Percentiles rank a stretch among this genome's conserved stretches.
Conservation (phyloP, 2,797 vertebrate genomes). For the Valencia hispanica region DNA sequence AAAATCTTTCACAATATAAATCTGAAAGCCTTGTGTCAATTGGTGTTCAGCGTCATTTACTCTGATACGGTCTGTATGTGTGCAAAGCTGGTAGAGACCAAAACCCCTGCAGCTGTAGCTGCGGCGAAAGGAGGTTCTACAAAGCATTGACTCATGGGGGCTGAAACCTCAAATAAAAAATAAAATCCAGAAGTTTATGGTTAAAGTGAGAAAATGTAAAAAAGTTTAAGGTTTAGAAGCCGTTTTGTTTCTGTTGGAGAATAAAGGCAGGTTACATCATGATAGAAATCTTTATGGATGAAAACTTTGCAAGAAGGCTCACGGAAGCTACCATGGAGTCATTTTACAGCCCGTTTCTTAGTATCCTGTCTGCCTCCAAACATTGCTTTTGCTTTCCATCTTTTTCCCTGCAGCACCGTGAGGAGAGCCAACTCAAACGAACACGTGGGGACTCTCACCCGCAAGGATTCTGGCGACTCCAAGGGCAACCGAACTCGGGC, state of each 20-base stretch:
- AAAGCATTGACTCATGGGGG: too few relatives aligned
- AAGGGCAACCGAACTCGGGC: conserved; percentile 91
- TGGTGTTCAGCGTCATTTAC: too few relatives aligned
- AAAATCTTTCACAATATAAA: too few relatives aligned
- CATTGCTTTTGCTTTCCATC: conserved; percentile 13
- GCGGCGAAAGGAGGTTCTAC: too few relatives aligned
- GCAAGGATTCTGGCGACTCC: conserved; percentile 90
- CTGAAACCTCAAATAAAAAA: not conserved
- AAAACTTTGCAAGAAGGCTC: conserved; percentile 27
- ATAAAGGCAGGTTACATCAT: too few relatives aligned
- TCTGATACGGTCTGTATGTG: too few relatives aligned
- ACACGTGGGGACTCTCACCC: conserved; percentile 87
- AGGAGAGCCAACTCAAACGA: conserved; percentile 96
- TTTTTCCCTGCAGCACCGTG: conserved; percentile 82
- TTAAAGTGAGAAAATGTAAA: not conserved
- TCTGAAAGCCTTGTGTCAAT: too few relatives aligned
- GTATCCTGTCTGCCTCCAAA: conserved; percentile 7
- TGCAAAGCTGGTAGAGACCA: not conserved
- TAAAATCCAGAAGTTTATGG: not conserved
- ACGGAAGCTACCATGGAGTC: conserved; percentile 28
- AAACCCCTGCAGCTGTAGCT: not conserved
- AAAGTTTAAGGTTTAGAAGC: not conserved
- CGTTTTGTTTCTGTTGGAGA: not conserved
- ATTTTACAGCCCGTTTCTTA: conserved; percentile 37
- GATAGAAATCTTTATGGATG: conserved; percentile 1